Conservation (phyloP, 2,113 vertebrate genomes). For the Semnornis frantzii region DNA sequence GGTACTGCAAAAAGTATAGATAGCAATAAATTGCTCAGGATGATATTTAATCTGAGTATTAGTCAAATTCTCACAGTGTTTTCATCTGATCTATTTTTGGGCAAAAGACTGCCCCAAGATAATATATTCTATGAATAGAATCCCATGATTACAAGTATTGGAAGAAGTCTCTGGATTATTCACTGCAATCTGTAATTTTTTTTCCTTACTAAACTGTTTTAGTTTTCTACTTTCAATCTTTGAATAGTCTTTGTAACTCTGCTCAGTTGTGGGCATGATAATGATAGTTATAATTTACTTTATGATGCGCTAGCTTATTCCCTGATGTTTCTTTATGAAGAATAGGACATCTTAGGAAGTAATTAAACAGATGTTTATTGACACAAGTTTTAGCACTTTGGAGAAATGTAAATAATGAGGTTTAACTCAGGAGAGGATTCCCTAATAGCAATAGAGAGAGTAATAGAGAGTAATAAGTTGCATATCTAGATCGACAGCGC, state of each 20-base stretch:
- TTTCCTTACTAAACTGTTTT: neutral
- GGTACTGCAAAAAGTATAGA: neutral
- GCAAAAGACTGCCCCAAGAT: neutral
- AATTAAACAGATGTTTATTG: slow-evolving; percentile 55
- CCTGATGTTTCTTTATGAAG: slow-evolving; percentile 22
- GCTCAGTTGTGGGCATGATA: neutral
- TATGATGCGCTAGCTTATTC: neutral
- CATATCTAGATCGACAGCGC: neutral
- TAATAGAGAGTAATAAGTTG: neutral
- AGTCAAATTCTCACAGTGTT: neutral
- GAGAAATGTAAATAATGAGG: slow-evolving; percentile 21
- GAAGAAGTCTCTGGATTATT: neutral
- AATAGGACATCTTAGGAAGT: slow-evolving; percentile 18
- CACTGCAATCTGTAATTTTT: neutral
- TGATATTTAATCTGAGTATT: neutral
- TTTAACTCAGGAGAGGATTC: neutral
- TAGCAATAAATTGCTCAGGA: neutral
- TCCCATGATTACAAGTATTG: neutral
- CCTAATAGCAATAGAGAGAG: neutral
- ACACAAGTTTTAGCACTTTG: neutral
- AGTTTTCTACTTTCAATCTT: neutral
- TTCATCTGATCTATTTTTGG: neutral
- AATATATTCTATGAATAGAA: neutral
- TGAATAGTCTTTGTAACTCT: neutral
- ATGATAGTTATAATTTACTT: neutral